These are phyloP conservation scores for Phortica variegata DNA, from an alignment of 1,140 invertebrate genomes.

Conservation along the genomic window DNA sequence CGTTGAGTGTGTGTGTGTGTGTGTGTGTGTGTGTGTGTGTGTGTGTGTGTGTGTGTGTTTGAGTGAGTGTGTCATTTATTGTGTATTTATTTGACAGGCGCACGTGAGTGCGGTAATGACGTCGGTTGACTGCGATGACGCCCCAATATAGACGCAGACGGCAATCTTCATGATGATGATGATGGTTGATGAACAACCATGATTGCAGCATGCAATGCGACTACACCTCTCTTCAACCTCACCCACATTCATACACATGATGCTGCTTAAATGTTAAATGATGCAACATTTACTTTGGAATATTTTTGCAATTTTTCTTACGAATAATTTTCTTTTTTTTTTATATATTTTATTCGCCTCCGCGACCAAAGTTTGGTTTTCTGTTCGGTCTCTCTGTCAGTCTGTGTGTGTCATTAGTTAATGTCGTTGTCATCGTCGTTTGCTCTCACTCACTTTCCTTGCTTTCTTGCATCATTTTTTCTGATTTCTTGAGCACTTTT, in stretches of 20 bases:
- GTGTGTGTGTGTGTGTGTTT: slow-evolving; percentile 14
- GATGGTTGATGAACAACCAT: slow-evolving; percentile 3
- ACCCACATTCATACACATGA: too few relatives aligned
- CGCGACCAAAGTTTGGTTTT: slow-evolving; percentile 4
- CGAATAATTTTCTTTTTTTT: too few relatives aligned
- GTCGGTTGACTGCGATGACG: too few relatives aligned
- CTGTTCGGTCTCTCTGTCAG: slow-evolving; percentile 4
- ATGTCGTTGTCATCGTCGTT: slow-evolving; percentile 22
- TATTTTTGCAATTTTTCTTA: slow-evolving; percentile 20
- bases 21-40: slow-evolving; percentile 2
- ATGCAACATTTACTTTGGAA: slow-evolving; percentile 25
- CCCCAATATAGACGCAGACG: too few relatives aligned
- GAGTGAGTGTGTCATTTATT: slow-evolving; percentile 31
- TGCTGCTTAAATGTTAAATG: slow-evolving; percentile 27
- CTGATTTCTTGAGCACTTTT: too few relatives aligned
- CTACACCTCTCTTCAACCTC: too few relatives aligned
- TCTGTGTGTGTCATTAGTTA: slow-evolving; percentile 27
- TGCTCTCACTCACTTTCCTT: too few relatives aligned
- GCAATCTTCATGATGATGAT: too few relatives aligned
- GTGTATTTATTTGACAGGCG: slow-evolving; percentile 37
- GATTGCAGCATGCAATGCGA: too few relatives aligned
- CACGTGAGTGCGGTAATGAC: slow-evolving; percentile 6
- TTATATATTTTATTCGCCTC: neutral
- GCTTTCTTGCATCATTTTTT: too few relatives aligned
- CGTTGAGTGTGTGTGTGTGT: neutral